Evolutionary conservation across 1,140 invertebrate species (phyloP).

Genomic region (Sweltsa coloradensis): DNA sequence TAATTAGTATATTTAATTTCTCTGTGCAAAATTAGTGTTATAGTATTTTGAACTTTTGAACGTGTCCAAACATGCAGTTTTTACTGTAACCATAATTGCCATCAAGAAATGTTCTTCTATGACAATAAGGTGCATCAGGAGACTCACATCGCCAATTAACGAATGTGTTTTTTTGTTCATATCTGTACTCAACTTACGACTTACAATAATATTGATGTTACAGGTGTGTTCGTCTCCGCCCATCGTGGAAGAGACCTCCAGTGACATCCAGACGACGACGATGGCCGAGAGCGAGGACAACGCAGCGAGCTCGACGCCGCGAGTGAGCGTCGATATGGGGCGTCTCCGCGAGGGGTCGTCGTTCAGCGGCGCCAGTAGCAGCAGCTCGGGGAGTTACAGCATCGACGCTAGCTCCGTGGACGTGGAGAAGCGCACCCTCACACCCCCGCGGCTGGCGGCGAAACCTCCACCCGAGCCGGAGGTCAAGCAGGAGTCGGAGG

Average conservation of each 20-base stretch:
- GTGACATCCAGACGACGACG: background rate
- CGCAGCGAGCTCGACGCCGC: conserved; percentile 3
- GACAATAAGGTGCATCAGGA: too few relatives aligned
- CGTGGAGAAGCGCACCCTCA: conserved; percentile 1
- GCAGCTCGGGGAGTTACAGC: conserved; percentile 20
- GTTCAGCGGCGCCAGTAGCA: conserved; percentile 11
- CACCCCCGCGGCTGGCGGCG: background rate
- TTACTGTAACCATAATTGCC: too few relatives aligned
- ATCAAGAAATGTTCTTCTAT: too few relatives aligned
- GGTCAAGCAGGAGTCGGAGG: background rate
- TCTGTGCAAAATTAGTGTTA: too few relatives aligned
- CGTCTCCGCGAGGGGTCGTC: background rate
- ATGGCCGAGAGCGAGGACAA: conserved; percentile 4
- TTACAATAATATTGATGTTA: background rate
- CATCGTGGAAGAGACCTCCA: conserved; percentile 26
- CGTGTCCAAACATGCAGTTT: too few relatives aligned
- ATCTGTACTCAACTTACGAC: background rate
- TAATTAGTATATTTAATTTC: too few relatives aligned
- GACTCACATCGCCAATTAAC: too few relatives aligned
- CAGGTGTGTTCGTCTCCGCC: conserved; percentile 28
- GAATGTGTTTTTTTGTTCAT: background rate
- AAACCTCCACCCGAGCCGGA: background rate
- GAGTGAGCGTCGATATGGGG: conserved; percentile 4
- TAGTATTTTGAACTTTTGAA: too few relatives aligned
- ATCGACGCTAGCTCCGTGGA: conserved; percentile 21